phyloP scores from a whole-genome alignment of 53 echinoderm and acorn worm genomes.

The Echinarachnius parma region DNA sequence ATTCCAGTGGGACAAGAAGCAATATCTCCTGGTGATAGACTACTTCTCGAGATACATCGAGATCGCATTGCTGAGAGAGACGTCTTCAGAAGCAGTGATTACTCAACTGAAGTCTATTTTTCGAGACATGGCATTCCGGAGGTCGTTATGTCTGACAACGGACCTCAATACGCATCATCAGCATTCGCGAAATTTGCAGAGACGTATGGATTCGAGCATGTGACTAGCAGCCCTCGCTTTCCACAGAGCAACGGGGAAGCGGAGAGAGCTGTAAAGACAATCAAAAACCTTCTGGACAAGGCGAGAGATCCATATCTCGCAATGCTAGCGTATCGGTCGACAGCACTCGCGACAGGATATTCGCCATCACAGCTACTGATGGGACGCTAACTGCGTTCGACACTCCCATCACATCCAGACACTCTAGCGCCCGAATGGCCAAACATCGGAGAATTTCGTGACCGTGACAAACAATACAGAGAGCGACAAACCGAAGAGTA shows the following conservation, averaged over 20 bases:
- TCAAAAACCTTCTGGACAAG: constrained; percentile 26
- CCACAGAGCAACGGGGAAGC: constrained; percentile 64
- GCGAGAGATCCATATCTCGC: constrained; percentile 22
- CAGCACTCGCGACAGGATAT: constrained; percentile 16
- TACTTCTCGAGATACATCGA: constrained; percentile 61
- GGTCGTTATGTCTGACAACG: constrained; percentile 31
- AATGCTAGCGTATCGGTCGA: constrained; percentile 17
- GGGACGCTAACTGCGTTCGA: constrained; percentile 5
- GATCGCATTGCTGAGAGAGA: constrained; percentile 25
- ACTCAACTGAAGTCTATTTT: constrained; percentile 40
- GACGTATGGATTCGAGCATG: constrained; percentile 20
- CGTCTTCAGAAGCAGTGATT: constrained; percentile 21
- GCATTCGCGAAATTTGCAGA: constrained; percentile 31
- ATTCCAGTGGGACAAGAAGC: constrained; percentile 27
- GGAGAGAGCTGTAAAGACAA: constrained; percentile 55
- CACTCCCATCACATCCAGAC: constrained; percentile 20
- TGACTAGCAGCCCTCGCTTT: constrained; percentile 40
- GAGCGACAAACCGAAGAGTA: background rate
- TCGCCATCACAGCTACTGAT: constrained; percentile 29
- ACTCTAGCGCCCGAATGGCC: constrained; percentile 20
- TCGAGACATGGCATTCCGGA: constrained; percentile 49
- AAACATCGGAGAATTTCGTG: constrained; percentile 7
- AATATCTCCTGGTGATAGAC: constrained; percentile 54
- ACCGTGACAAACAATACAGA: background rate
- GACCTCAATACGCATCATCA: constrained; percentile 26